A percentile compares a stretch with the other conserved stretches of the same genome.
Conservation (phyloP, 2,888 invertebrate species). For the Drosophila mulleri region DNA sequence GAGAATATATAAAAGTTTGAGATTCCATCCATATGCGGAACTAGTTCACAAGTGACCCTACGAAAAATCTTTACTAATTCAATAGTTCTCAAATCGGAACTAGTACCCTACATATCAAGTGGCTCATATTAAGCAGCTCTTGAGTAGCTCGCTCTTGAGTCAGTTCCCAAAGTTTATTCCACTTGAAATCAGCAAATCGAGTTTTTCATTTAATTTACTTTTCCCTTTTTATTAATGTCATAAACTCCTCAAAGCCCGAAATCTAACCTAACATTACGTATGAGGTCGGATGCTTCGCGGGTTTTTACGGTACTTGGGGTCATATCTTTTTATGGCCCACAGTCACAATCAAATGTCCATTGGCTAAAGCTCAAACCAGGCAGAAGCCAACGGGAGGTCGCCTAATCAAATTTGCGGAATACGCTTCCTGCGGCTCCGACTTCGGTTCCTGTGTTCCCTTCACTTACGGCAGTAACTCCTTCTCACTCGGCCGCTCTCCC, state of each 20-base stretch:
- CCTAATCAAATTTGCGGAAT: conserved; percentile 58
- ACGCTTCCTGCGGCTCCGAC: conserved; percentile 29
- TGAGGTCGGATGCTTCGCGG: conserved; percentile 17
- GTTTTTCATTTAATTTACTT: conserved; percentile 15
- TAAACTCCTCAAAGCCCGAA: conserved; percentile 19
- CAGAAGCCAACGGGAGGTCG: conserved; percentile 31
- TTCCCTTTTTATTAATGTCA: conserved; percentile 8
- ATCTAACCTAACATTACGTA: conserved; percentile 16
- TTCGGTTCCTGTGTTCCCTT: background rate
- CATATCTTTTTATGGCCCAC: conserved; percentile 47
- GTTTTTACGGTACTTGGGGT: conserved; percentile 41
- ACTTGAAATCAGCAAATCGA: background rate
- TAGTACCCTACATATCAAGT: background rate
- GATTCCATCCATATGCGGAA: background rate
- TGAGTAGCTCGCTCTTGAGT: background rate
- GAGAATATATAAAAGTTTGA: too few species aligned
- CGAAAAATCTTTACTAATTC: background rate
- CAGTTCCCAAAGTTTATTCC: conserved; percentile 7
- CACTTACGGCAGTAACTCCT: background rate
- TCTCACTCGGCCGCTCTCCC: background rate
- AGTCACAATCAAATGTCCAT: conserved; percentile 52
- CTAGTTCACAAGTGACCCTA: background rate
- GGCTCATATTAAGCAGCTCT: too few species aligned
- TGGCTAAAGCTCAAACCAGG: conserved; percentile 23
- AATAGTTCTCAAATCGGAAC: background rate